Evolutionary conservation across 2,113 vertebrate genomes (phyloP), one percentile per base, ranked within the genome.

Genomic region (Myotis davidii): DNA sequence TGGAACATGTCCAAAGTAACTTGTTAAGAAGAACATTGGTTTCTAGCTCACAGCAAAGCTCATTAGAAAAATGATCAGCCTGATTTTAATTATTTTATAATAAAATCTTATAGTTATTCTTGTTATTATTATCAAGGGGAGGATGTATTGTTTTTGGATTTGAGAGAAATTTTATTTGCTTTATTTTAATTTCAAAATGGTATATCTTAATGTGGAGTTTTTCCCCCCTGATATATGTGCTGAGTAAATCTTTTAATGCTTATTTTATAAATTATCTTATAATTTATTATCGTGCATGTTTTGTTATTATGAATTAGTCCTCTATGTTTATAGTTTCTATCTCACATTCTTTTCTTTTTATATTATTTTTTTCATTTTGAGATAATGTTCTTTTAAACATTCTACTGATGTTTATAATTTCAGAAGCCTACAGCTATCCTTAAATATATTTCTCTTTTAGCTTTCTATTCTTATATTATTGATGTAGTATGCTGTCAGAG

Each of bases 111-210:
- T 23, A 87, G 16, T 23, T 82, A 4, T 42, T 59, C 2, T 90
- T 73, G 1, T 50, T 61, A 16, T 79, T 45, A 48, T 32, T 61
- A 64, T 37, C 50, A 48, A 32, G 9, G 16, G 82, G 37, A 32
- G 13, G 9, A 79, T 42, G 20, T 50, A 34, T 45, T 79, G 6
- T 45, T 82, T 90, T 4, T 65, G 16, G 29, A 45, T 76, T 78
- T 82, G 3, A 61, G 8, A 27, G 9, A 77, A 64, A 2, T 64
- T 61, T 85, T 74, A 29, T 56, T 50, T 59, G 6, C 9, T 59
- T 67, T 96, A 7, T 29, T 85, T 74, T 81, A 76, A 76, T 76
- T 52, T 86, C 39, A 94, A 74, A 82, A 89, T 70, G 0, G n/a
- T 82, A 3, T 54, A 48, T 16, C 17, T 74, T 61, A n/a, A 56